Evolutionary conservation across 2,797 vertebrate species (phyloP), one percentile per base, ranked within the genome.

Genomic region (Parauchenoglanis ngamensis): DNA sequence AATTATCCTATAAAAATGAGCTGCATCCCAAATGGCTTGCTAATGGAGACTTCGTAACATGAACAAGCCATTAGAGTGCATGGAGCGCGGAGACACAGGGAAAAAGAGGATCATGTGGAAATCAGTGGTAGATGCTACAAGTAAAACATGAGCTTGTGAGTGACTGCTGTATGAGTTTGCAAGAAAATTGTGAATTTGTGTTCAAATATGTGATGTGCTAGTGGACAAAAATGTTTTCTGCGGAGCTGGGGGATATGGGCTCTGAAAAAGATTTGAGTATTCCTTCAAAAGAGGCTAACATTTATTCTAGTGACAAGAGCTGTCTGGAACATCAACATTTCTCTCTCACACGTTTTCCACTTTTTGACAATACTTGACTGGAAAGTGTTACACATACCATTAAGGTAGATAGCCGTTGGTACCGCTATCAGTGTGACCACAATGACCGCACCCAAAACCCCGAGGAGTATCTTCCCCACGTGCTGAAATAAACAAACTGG

Each of bases 381-480:
- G 56, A 23, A 70, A 13, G 28, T 12, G 2, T 25, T 4, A 10
- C 40, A 91, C 94, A 91, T 92, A 96, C 96, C 94, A 0, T 90
- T 94, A 25, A 96, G 21, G 56, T 81, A 92, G 8, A 96, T 70
- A 3, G 91, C 92, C 0, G 95, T 96, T 40, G 96, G 96, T 0
- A 96, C 96, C 5, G 92, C 94, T 8, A 96, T 96, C 77, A 96
- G 61, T 7, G 90, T 75, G 35, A 95, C 91, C 44, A 96, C 92
- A n/a, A 92, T 93, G 0, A 91, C 92, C 0, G 91, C 7, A 13
- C 92, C 95, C 4, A 92, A 80, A 11, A 95, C 40, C 17, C 91
- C 95, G 6, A 96, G 88, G 46, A 96, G 15, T 83, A 95, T 91
- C 90, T 96, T 96, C 5, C 75, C 89, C 49, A 92, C 15, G 79